Percentiles rank a stretch among this genome's conserved stretches.
These are phyloP conservation scores for Polypedilum pembai DNA, from an alignment of 1,140 invertebrate species.

Conservation along the genomic window DNA sequence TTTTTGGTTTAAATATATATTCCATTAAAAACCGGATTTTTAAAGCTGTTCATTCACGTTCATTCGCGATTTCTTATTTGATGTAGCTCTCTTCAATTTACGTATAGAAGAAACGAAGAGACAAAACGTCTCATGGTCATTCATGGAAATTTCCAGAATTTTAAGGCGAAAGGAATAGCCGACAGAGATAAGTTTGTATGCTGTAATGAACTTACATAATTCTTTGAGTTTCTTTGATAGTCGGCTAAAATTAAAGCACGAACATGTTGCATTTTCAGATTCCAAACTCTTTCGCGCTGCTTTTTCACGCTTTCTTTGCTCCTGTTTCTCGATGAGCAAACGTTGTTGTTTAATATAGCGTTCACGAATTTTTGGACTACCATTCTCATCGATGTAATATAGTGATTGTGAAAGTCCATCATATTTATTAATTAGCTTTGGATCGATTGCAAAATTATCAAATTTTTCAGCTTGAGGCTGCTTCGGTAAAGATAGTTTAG, in stretches of 20 bases:
- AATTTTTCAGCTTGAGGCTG: neutral
- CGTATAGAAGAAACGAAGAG: neutral
- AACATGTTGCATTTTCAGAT: neutral
- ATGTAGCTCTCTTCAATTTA: neutral
- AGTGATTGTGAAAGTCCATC: slow-evolving; percentile 42
- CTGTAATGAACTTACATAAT: slow-evolving; percentile 23
- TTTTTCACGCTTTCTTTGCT: slow-evolving; percentile 36
- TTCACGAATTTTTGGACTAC: slow-evolving; percentile 41
- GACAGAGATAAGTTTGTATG: neutral
- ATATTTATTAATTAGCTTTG: slow-evolving; percentile 41
- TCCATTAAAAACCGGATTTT: neutral
- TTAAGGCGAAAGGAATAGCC: neutral
- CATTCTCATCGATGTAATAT: slow-evolving; percentile 43
- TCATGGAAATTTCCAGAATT: slow-evolving; percentile 13
- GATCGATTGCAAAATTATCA: slow-evolving; percentile 40
- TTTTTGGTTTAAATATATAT: neutral
- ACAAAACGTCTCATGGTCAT: slow-evolving; percentile 9
- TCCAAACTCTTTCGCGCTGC: slow-evolving; percentile 35
- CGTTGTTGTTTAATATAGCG: slow-evolving; percentile 41
- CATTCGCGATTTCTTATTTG: neutral
- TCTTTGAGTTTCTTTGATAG: slow-evolving; percentile 22
- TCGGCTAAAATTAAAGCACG: slow-evolving; percentile 22
- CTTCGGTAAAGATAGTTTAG: neutral
- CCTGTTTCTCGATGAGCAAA: slow-evolving; percentile 35
- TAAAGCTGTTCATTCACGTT: too few relatives aligned